Base-by-base conservation (phyloP, 2,888 invertebrate species). In the Epirrhoe tristata region DNA sequence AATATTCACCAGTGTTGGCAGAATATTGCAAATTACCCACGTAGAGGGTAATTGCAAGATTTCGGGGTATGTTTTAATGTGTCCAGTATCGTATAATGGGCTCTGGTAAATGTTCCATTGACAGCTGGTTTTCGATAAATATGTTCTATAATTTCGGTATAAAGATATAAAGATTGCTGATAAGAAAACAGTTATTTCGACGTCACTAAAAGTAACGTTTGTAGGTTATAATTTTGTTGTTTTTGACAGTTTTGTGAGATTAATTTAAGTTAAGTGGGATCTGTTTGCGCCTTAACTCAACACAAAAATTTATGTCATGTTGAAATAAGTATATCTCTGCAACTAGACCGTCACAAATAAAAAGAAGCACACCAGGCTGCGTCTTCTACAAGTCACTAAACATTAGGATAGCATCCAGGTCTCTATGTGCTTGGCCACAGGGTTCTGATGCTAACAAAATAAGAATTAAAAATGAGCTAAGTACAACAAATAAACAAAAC, bases 31-130 rank as follows among this genome's bases (percentile, higher is more conserved):
- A 90, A 90, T 91, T 91, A 88, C 86, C 84, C 75, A 81, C 83
- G 86, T 88, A 86, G 87, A 82, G 80, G 85, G 88, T 91, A 91
- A 92, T 91, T 89, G 73, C 77, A 81, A 85, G 85, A 89, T 88
- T 86, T 88, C 78, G 82, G 86, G 81, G 80, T 80, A 77, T 77
- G 76, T 78, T 71, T 80, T 84, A 84, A 88, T 86, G 84, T 85
- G 84, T 85, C 86, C 84, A 76, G 73, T 75, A 81, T 78, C 80
- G 76, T 77, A 76, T 89, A 89, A 90, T 88, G 83, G 80, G 78
- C 43, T 16, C 46, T 32, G 14, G 54, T 71, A 63, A 71, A 73
- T 73, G 60, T 43, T 39, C 63, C 66, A 63, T 71, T 70, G 70
- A 67, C 72, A 69, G 66, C 60, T 72, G 57, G 58, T 70, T 58